Percentiles rank a stretch among this genome's conserved stretches.
phyloP scores from a whole-genome alignment of 2,888 invertebrate genomes.

The Tachystola acroxantha region DNA sequence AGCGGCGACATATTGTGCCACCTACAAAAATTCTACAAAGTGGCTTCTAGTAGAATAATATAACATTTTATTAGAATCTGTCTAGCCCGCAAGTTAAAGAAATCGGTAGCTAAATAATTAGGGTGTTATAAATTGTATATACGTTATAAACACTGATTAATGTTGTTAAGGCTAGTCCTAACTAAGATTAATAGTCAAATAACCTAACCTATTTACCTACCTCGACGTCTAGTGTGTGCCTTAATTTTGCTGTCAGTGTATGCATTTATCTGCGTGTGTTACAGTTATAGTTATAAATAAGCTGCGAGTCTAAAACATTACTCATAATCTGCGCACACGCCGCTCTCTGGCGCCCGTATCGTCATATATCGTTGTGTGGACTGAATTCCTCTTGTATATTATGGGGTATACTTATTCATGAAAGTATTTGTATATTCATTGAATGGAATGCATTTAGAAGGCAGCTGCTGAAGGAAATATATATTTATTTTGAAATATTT shows the following conservation, averaged over 20 bases:
- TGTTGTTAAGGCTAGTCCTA: too few relatives aligned
- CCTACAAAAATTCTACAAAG: too few relatives aligned
- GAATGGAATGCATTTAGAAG: conserved; percentile 10
- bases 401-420: conserved; percentile 26
- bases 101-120: too few relatives aligned
- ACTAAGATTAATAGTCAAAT: conserved; percentile 1
- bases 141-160: too few relatives aligned
- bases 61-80: too few relatives aligned
- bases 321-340: conserved; percentile 29
- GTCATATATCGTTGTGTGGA: conserved; percentile 28
- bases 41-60: too few relatives aligned
- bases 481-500: too few relatives aligned
- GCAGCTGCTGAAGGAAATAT: conserved; percentile 9
- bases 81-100: too few relatives aligned
- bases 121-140: too few relatives aligned
- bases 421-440: conserved; percentile 21
- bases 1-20: too few relatives aligned
- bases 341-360: conserved; percentile 26
- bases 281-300: conserved; percentile 65
- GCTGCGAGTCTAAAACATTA: conserved; percentile 26
- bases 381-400: conserved; percentile 23
- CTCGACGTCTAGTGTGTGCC: conserved; percentile 4
- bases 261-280: conserved; percentile 56
- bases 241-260: conserved; percentile 20
- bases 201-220: conserved; percentile 7